Evolutionary conservation across 2,797 vertebrate species (phyloP), one percentile per base, ranked within the genome.

Genomic region (Rhinophrynus dorsalis): DNA sequence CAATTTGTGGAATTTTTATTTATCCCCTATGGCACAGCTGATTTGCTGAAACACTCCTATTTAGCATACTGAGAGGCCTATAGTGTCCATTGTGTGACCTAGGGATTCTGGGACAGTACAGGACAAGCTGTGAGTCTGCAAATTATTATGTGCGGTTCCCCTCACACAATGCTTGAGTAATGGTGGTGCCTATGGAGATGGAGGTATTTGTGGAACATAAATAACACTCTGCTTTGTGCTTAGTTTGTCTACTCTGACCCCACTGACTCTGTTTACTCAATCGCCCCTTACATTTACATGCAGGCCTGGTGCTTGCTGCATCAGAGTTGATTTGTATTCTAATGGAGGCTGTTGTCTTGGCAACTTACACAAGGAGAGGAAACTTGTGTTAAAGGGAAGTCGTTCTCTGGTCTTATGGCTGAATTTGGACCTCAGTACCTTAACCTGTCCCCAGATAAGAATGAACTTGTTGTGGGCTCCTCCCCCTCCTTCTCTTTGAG

Each of bases 301-400:
- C 88, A 81, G 85, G 78, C 85, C 85, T 82, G 80, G 86, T 86
- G 84, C 55, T 67, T 83, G 81, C 80, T 79, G 83, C 78, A 80
- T 80, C 82, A 84, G 82, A 86, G 82, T 84, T 83, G 86, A 96
- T 97, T 96, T 91, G 91, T 94, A 88, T 96, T 94, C 94, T 68
- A 81, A 86, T 89, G 33, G 81, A 79, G 76, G 74, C 78, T 81
- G 94, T 96, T 86, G 93, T 90, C 95, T 81, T 96, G 94, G 95
- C 92, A 94, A 97, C 95, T 75, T 81, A 77, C 78, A 90, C 89
- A 91, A 93, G 89, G 93, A 90, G 92, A 92, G 86, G 84, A 90
- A 94, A 86, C 93, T 93, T 93, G 86, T 88, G 79, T 77, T 63
- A 78, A 79, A 79, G 78, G 27, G 61, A 80, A 75, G 78, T 68